phyloP scores from a whole-genome alignment of 2,888 invertebrate genomes.

The Siphlonurus alternatus region DNA sequence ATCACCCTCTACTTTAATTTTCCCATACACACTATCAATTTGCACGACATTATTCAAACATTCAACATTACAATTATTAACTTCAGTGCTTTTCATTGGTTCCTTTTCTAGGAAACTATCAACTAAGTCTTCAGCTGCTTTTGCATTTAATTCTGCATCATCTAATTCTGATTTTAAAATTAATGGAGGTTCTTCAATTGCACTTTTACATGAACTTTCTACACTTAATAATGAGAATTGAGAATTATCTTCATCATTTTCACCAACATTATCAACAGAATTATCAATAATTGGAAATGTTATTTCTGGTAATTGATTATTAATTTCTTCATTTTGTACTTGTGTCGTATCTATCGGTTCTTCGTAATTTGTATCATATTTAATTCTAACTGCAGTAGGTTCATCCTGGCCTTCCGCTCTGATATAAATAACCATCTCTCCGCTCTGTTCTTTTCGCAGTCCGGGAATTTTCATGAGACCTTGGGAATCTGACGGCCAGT shows the following conservation, averaged over 20 bases:
- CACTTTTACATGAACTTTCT: not conserved
- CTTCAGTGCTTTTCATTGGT: too few species aligned
- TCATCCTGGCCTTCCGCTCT: constrained; percentile 9
- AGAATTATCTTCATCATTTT: not conserved
- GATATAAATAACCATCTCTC: constrained; percentile 10
- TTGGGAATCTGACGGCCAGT: not conserved
- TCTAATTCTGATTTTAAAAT: not conserved
- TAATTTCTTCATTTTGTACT: not conserved
- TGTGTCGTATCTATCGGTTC: too few species aligned
- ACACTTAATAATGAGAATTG: not conserved
- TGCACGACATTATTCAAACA: too few species aligned
- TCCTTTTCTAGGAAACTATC: not conserved
- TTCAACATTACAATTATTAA: too few species aligned
- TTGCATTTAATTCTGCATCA: not conserved
- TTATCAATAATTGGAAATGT: not conserved
- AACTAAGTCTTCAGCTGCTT: not conserved
- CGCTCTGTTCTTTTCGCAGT: constrained; percentile 1
- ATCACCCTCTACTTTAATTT: not conserved
- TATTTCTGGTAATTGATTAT: not conserved
- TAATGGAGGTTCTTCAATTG: not conserved
- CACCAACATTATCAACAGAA: not conserved
- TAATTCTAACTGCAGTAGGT: constrained; percentile 3
- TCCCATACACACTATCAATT: too few species aligned
- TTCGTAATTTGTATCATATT: not conserved
- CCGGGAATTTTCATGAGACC: not conserved